Conservation (phyloP, 1,140 invertebrate genomes). For the Scaptodrosophila lebanonensis region DNA sequence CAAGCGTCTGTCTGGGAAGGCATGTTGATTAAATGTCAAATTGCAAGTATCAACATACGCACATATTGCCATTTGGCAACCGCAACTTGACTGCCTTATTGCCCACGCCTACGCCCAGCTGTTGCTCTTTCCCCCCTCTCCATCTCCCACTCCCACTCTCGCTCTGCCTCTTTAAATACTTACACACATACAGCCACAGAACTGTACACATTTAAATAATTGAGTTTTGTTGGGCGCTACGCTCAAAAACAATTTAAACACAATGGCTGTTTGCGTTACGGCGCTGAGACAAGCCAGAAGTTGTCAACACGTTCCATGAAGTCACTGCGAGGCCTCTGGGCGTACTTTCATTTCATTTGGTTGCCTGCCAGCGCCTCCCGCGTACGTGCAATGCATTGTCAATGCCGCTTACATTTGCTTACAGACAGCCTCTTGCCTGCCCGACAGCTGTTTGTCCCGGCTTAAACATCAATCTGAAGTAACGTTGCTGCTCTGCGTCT, state of each 20-base stretch:
- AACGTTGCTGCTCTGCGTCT: too few species aligned
- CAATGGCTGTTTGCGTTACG: slow-evolving; percentile 45
- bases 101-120: slow-evolving; percentile 17
- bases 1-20: slow-evolving; percentile 3
- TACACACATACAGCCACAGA: too few species aligned
- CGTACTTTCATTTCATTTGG: slow-evolving; percentile 68
- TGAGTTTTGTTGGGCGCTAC: slow-evolving; percentile 40
- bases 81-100: slow-evolving; percentile 48
- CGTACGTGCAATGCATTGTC: slow-evolving; percentile 48
- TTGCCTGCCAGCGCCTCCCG: too few species aligned
- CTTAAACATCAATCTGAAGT: slow-evolving; percentile 58
- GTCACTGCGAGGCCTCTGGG: slow-evolving; percentile 18
- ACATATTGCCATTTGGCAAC: slow-evolving; percentile 3
- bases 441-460: slow-evolving; percentile 15
- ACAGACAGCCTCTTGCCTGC: slow-evolving; percentile 22
- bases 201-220: slow-evolving; percentile 73
- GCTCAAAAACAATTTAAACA: slow-evolving; percentile 39
- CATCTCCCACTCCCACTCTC: neutral
- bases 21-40: slow-evolving; percentile 66
- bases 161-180: too few species aligned
- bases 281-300: slow-evolving; percentile 27
- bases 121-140: neutral
- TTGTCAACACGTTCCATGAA: slow-evolving; percentile 24
- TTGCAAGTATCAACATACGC: slow-evolving; percentile 47
- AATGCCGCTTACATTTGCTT: too few species aligned